A percentile compares a stretch with the other conserved stretches of the same genome.
Conservation (phyloP, 1,140 invertebrate species). For the Meloidogyne floridensis region DNA sequence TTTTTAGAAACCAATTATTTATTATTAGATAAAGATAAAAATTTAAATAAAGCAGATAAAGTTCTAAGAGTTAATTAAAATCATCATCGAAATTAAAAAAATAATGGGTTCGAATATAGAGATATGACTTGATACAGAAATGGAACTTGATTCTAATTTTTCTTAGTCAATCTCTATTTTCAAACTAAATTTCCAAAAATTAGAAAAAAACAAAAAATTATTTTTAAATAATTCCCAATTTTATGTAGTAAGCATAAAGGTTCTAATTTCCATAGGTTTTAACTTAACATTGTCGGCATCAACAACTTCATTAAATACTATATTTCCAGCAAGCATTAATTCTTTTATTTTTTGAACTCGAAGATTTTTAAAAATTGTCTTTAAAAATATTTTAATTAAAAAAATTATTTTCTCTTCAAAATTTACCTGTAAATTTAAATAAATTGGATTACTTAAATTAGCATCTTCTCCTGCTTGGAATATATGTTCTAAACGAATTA, state of each 20-base stretch:
- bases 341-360: not conserved
- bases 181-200: too few relatives aligned
- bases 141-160: too few relatives aligned
- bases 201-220: too few relatives aligned
- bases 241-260: conserved; percentile 19
- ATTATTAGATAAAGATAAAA: too few relatives aligned
- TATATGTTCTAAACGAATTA: conserved; percentile 85
- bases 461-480: conserved; percentile 76
- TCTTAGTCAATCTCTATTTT: too few relatives aligned
- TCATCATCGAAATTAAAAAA: too few relatives aligned
- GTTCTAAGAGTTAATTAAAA: too few relatives aligned
- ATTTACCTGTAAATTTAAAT: conserved; percentile 53
- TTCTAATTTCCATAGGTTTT: conserved; percentile 37
- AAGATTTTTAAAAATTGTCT: conserved; percentile 26
- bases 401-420: not conserved
- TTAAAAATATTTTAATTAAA: conserved; percentile 10
- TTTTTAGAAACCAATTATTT: too few relatives aligned
- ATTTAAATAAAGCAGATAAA: too few relatives aligned
- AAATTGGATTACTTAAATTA: conserved; percentile 71
- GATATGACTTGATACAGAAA: too few relatives aligned
- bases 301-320: conserved; percentile 2
- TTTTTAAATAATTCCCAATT: not conserved
- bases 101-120: too few relatives aligned
- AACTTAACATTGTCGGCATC: conserved; percentile 4
- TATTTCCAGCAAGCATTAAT: conserved; percentile 21